Evolutionary conservation across 2,888 invertebrate species (phyloP), one percentile per base, ranked within the genome.

Genomic region (Rhamnusium bicolor): DNA sequence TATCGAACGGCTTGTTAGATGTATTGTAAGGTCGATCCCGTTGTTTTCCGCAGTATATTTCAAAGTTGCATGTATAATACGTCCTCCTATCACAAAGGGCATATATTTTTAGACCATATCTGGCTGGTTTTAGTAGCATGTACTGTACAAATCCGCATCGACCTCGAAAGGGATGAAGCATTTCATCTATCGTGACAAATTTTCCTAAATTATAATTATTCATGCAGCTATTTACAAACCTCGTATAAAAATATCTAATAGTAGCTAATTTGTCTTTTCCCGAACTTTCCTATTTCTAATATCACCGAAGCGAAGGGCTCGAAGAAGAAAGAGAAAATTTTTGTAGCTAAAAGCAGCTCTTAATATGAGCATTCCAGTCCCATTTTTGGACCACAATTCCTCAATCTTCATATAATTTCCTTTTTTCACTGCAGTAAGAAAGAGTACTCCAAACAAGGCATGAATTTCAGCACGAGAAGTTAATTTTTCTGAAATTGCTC

Each of bases 11-110:
- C n/a, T n/a, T n/a, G n/a, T n/a, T 74, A n/a, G n/a, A n/a, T n/a
- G n/a, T n/a, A n/a, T 77, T 79, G 54, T 79, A 80, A 2, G 76
- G 78, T 21, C 82, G 79, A 46, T 69, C 68, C 18, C 46, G 61
- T 79, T 81, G 81, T 58, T 70, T 70, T 53, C 77, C 79, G 58
- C 79, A 79, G 62, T 80, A 82, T 49, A 82, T 73, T 71, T 80
- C 77, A 21, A 79, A 76, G 65, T 82, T 82, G 14, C 68, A 65
- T 8, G 75, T 76, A 54, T 76, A 80, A 65, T 68, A 77, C 27
- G 70, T 79, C 40, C 73, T 76, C 14, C 69, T 62, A 47, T 79
- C 79, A 54, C 78, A 77, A 40, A 77, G 74, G 18, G 73, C 73
- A 75, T 71, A 79, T 1, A 72, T 29, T 67, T 68, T 72, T 27